Evolutionary conservation across 2,797 vertebrate genomes (phyloP).

Genomic region (Fringilla coelebs): DNA sequence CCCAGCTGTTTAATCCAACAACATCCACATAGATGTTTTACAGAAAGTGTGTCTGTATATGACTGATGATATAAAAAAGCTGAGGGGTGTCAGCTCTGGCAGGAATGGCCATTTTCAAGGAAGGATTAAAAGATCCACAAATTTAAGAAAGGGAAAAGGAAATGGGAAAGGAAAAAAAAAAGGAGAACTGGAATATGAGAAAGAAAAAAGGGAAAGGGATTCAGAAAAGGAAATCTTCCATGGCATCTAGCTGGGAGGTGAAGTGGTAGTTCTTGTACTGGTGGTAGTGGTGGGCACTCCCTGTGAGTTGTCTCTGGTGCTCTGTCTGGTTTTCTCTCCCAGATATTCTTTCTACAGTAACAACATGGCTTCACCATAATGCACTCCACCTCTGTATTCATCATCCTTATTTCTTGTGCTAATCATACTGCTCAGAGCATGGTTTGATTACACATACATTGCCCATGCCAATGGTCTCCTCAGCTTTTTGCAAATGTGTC

Average conservation of each 20-base stretch:
- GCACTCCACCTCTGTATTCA: background rate
- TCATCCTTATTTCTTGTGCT: background rate
- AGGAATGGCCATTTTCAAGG: background rate
- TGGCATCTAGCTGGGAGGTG: background rate
- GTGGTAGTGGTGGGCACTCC: background rate
- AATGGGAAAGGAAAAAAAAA: background rate
- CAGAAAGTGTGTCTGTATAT: background rate
- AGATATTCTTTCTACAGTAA: background rate
- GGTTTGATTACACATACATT: accelerated
- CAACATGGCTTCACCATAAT: background rate
- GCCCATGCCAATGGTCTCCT: background rate
- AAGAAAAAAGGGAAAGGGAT: background rate
- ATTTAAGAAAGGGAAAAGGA: background rate
- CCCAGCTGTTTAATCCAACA: background rate
- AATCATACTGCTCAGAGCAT: background rate
- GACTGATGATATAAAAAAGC: background rate
- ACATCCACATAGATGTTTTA: background rate
- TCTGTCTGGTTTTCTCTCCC: background rate
- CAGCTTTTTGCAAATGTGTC: background rate
- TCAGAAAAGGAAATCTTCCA: background rate
- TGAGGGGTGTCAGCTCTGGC: background rate
- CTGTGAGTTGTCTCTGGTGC: background rate
- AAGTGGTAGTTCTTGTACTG: background rate
- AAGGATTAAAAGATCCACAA: background rate
- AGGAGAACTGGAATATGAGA: background rate